A percentile compares a stretch with the other conserved stretches of the same genome.
These are phyloP conservation scores for Cyclophora punctaria DNA, from an alignment of 2,888 invertebrate species.

Conservation along the genomic window DNA sequence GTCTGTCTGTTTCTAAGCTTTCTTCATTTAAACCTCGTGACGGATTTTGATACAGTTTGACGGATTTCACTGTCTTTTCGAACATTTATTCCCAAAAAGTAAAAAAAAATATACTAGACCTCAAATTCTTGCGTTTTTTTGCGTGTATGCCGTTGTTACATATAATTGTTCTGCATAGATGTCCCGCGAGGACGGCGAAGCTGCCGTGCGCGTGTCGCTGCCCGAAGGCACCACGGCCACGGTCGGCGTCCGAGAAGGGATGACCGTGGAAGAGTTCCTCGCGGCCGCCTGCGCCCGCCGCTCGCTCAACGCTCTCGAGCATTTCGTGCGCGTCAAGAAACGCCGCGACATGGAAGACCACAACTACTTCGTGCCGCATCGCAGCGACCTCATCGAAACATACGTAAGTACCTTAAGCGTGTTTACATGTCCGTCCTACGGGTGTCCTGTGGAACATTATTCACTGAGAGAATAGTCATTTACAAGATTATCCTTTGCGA, in stretches of 20 bases:
- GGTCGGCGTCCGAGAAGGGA: conserved; percentile 90
- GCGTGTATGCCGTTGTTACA: too few relatives aligned
- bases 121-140: too few relatives aligned
- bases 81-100: too few relatives aligned
- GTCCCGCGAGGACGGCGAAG: conserved; percentile 90
- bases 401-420: conserved; percentile 81
- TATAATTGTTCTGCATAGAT: conserved; percentile 69
- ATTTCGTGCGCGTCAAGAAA: conserved; percentile 96
- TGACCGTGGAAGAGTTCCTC: conserved; percentile 97
- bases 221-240: conserved; percentile 89
- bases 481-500: too few relatives aligned
- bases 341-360: conserved; percentile 96
- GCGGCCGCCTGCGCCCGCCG: conserved; percentile 94
- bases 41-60: too few relatives aligned
- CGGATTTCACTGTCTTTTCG: too few relatives aligned
- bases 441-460: too few relatives aligned
- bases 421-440: neutral
- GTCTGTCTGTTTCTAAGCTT: too few relatives aligned
- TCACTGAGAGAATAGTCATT: too few relatives aligned
- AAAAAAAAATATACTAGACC: too few relatives aligned
- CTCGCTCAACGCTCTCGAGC: conserved; percentile 94
- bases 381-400: conserved; percentile 95
- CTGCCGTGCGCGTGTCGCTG: conserved; percentile 90
- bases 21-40: too few relatives aligned
- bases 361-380: conserved; percentile 96